Evolutionary conservation across 2,797 vertebrate species (phyloP), one percentile per base, ranked within the genome.

Genomic region (Epinephelus malabaricus): DNA sequence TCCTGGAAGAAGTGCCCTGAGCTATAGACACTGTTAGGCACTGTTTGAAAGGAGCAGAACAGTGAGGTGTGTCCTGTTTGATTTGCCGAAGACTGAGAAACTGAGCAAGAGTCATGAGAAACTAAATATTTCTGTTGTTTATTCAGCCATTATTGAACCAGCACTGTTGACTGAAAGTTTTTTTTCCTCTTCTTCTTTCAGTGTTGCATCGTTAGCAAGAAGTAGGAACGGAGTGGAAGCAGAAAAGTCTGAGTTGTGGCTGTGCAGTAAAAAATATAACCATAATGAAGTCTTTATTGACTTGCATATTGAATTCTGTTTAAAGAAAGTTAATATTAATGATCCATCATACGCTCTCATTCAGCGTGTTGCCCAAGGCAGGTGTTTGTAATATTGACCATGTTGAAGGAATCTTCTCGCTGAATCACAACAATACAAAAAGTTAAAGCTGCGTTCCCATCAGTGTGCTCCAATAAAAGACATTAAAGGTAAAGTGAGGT

Each of bases 401-500:
- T 69, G 73, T 75, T 85, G 86, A 70, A 76, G 72, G 83, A 88
- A 85, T 86, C 89, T 90, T 92, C 85, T 69, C 34, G 87, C 86
- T 89, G 92, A 92, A 88, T 87, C 79, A 88, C 87, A 91, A 90
- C 88, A 86, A 91, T 78, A 83, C 82, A 86, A 89, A 80, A 93
- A 93, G 92, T 93, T 92, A 89, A 91, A 87, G 89, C 89, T 78
- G 60, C 79, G 70, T 80, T 90, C 82, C 90, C 92, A 89, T 90
- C 93, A 88, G 89, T 86, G 82, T 62, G 79, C 83, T 73, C 88
- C 88, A 91, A 94, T 94, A 94, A 94, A 92, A 92, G 64, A 86
- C 90, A 91, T 92, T 93, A 93, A 93, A 93, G 94, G 93, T 95
- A 94, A 93, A 95, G 92, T 79, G 90, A 93, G 93, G 93, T 93